phyloP scores from a whole-genome alignment of 2,797 vertebrate genomes.

The Muscicapa striata region DNA sequence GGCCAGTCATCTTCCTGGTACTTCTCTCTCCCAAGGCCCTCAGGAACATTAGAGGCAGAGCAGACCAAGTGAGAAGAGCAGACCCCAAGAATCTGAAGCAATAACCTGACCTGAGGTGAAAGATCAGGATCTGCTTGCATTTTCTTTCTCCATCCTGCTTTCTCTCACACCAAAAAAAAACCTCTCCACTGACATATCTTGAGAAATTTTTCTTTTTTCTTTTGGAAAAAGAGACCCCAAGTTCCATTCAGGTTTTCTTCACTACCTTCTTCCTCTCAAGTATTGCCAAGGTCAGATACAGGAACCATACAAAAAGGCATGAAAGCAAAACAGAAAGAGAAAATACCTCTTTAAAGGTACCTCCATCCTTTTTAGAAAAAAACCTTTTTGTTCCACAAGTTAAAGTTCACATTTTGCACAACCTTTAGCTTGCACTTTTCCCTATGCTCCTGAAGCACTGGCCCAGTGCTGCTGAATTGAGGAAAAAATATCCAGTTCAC shows the following conservation, averaged over 20 bases:
- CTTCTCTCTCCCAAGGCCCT: neutral
- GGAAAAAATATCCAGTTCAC: neutral
- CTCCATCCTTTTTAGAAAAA: neutral
- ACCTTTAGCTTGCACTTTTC: neutral
- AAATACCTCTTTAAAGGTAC: neutral
- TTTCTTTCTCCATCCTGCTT: neutral
- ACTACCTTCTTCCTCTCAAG: neutral
- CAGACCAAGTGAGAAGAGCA: neutral
- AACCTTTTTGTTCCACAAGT: neutral
- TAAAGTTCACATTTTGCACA: neutral
- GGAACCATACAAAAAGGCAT: neutral
- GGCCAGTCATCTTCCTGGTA: neutral
- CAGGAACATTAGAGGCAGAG: accelerated
- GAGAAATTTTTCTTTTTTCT: neutral
- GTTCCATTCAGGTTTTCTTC: neutral
- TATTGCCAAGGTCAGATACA: neutral
- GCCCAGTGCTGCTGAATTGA: neutral
- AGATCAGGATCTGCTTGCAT: neutral
- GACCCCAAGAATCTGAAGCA: neutral
- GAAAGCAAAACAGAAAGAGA: neutral
- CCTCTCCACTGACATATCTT: neutral
- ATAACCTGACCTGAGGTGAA: neutral
- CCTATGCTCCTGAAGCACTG: neutral
- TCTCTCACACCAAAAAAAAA: neutral
- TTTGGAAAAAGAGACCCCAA: neutral